These are phyloP conservation scores for Anarhynchus alexandrinus DNA, from an alignment of 2,113 vertebrate species.

Conservation along the genomic window DNA sequence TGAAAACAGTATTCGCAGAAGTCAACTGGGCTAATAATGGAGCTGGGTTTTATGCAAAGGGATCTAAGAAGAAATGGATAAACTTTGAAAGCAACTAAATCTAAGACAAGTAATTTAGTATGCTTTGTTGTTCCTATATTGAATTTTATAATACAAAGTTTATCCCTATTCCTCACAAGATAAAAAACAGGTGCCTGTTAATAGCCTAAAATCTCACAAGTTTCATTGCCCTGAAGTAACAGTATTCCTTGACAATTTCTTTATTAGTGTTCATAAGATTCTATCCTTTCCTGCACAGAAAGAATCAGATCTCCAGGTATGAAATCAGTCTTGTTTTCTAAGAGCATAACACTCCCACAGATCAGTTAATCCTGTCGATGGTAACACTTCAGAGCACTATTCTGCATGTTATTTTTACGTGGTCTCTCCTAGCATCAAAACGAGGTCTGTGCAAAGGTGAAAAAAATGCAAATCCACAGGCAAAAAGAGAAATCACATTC, in stretches of 20 bases:
- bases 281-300: not conserved
- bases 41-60: not conserved
- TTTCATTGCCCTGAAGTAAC: not conserved
- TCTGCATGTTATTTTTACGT: not conserved
- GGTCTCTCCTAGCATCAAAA: not conserved
- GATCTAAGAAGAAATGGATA: not conserved
- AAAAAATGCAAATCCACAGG: not conserved
- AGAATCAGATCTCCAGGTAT: not conserved
- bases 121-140: not conserved
- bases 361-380: not conserved
- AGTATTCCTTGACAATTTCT: not conserved
- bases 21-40: not conserved
- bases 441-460: not conserved
- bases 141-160: not conserved
- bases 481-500: not conserved
- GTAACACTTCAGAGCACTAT: not conserved
- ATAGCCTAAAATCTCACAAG: not conserved
- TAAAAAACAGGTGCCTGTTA: fast-evolving
- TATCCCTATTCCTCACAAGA: not conserved
- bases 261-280: not conserved
- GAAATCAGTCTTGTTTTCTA: not conserved
- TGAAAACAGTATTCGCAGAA: not conserved
- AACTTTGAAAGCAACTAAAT: not conserved
- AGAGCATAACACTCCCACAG: not conserved
- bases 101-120: not conserved